phyloP scores from a whole-genome alignment of 2,888 invertebrate species.

The Liopterus haemorrhoidalis region DNA sequence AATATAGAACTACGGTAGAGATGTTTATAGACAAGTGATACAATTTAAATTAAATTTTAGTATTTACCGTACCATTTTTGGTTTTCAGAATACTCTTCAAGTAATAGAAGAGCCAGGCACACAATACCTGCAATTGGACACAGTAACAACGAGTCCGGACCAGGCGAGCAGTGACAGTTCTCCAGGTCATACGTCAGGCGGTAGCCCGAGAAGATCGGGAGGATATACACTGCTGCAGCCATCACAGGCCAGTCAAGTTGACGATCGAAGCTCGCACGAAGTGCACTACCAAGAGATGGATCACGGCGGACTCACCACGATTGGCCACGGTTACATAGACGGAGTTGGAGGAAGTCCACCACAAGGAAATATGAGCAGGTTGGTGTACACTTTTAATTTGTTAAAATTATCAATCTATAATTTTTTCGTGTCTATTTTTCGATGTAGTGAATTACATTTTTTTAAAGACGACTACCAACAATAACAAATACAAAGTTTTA shows the following conservation, averaged over 20 bases:
- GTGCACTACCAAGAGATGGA: conserved; percentile 20
- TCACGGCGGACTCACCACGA: conserved; percentile 14
- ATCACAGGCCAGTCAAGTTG: conserved; percentile 11
- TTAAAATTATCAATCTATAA: too few relatives aligned
- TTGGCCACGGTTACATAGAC: conserved; percentile 6
- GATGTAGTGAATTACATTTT: too few relatives aligned
- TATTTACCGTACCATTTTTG: too few relatives aligned
- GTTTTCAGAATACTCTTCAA: too few relatives aligned
- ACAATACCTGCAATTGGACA: conserved; percentile 17
- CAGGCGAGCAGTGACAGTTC: conserved; percentile 12
- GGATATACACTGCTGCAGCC: conserved; percentile 14
- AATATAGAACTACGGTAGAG: too few relatives aligned
- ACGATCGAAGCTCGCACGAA: conserved; percentile 15
- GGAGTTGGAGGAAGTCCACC: conserved; percentile 12
- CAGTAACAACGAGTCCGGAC: conserved; percentile 12
- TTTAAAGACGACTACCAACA: too few relatives aligned
- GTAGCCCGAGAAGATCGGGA: conserved; percentile 4
- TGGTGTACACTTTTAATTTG: too few relatives aligned
- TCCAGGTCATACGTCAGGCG: background rate
- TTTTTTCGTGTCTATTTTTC: too few relatives aligned
- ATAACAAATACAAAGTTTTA: too few relatives aligned
- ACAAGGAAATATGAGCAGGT: conserved; percentile 16
- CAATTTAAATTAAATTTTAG: too few relatives aligned
- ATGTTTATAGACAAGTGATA: too few relatives aligned
- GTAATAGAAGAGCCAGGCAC: conserved; percentile 14